These are phyloP conservation scores for Sebastes cheni DNA, from an alignment of 2,797 vertebrate species.

Conservation along the genomic window DNA sequence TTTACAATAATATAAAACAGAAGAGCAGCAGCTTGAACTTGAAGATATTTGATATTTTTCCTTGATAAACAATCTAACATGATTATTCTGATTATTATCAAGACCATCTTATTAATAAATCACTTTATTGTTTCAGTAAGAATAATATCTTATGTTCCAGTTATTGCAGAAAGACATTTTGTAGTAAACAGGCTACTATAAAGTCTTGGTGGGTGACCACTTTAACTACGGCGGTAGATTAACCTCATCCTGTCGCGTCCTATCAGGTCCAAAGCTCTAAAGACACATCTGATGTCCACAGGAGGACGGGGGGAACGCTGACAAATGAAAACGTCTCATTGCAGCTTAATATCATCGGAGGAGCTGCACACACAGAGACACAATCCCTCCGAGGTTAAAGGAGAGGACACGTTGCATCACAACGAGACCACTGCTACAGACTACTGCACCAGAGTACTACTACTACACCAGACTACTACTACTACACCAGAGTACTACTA, in stretches of 20 bases:
- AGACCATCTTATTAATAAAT: too few relatives aligned
- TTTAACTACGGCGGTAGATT: slow-evolving; percentile 17
- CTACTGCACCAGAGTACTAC: too few relatives aligned
- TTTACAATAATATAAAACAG: background rate
- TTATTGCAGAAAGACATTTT: background rate
- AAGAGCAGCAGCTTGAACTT: background rate
- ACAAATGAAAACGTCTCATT: slow-evolving; percentile 35
- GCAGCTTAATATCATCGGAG: slow-evolving; percentile 39
- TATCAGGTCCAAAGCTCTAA: slow-evolving; percentile 18
- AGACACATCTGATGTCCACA: slow-evolving; percentile 10
- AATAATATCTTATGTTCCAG: background rate
- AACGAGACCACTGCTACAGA: too few relatives aligned
- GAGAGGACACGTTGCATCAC: background rate
- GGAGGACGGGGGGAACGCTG: slow-evolving; percentile 1
- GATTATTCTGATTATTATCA: background rate
- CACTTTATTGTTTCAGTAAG: background rate
- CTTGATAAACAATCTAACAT: background rate
- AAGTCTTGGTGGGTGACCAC: background rate
- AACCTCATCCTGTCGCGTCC: slow-evolving; percentile 32
- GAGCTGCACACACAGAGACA: background rate
- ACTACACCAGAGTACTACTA: too few relatives aligned
- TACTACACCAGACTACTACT: too few relatives aligned
- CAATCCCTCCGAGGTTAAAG: slow-evolving; percentile 39
- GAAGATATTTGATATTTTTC: background rate
- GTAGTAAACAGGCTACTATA: background rate